Base-by-base conservation (phyloP, 2,113 vertebrate species). In the Pedetes capensis region DNA sequence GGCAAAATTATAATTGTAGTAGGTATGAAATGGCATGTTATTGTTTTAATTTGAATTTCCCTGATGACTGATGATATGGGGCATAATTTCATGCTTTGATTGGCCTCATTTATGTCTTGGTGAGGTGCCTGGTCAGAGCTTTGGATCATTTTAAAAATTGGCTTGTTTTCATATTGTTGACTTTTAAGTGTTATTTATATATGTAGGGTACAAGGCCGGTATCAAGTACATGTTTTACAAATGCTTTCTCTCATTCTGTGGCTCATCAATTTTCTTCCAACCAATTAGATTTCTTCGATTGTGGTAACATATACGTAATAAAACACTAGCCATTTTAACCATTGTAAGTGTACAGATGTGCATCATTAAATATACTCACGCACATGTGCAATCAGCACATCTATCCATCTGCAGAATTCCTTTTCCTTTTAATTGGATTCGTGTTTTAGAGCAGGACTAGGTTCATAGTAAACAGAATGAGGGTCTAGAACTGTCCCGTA, bases 351-450 rank as follows among this genome's bases (percentile, higher is more conserved):
- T 4, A 37, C 23, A 6, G 14, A 16, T 68, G 32, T 13, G 11
- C 49, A 4, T 23, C 32, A 6, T n/a, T 49, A 51, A 49, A 25
- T 47, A 63, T 1, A 29, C 53, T 74, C 68, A 87, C 8, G 61
- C 17, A n/a, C 1, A 27, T n/a, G 13, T 37, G 13, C 14, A 37
- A 6, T 11, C 9, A 11, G 17, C 25, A 29, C 5, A 14, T 12
- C 27, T 14, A 69, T 49, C 34, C 5, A 8, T 14, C 53, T 87
- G 18, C 39, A 74, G 68, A 16, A n/a, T 32, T 57, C 16, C 8
- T 57, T 68, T 79, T 39, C 20, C 37, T 66, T 44, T 25, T 44
- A 55, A 34, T 5, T n/a, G 29, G n/a, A 11, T 55, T 42, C 18
- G 37, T 22, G 39, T 37, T 78, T 81, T 90, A 34, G 22, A 81